Evolutionary conservation across 2,113 vertebrate species (phyloP), one percentile per base, ranked within the genome.

Genomic region (Hypomesus transpacificus): DNA sequence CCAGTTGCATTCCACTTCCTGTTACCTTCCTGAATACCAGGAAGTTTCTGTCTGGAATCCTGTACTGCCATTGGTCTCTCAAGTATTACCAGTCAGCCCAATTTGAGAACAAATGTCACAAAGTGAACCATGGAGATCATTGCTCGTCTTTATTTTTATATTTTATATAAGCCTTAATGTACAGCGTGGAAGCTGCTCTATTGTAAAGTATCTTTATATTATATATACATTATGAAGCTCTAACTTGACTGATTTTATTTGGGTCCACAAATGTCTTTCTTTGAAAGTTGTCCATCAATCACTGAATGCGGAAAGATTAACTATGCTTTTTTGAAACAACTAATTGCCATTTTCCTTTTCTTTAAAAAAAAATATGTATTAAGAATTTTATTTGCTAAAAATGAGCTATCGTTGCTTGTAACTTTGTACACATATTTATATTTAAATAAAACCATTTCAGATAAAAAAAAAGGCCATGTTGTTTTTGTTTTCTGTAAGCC

Each of bases 401-500:
- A 91, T 75, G 82, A 92, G 87, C 90, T 88, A 89, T 79, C 84
- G 87, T 92, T 89, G 92, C 92, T 92, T 91, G 92, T 93, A 92
- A 89, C 91, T 93, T 92, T 93, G 92, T 93, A 93, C 91, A 93
- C 92, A 93, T 92, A 93, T 93, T 93, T 93, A 93, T 93, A 93
- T 93, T 92, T 90, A 92, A 93, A 92, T 92, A 93, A 93, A 93
- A 89, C 81, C 91, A 92, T 93, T 92, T 93, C 90, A 77, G 87
- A 90, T 91, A 92, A 90, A 68, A 26, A 46, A 46, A 13, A 46
- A 11, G 39, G 53, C 20, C 24, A 75, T 20, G 64, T 78, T 14
- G 50, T 69, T 67, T 83, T 82, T 80, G 80, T 85, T 66, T 54
- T 78, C 61, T 14, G 70, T 68, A 65, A 69, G 67, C 71, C 66